phyloP scores from a whole-genome alignment of 2,797 vertebrate species.

The Typhlichthys eigenmanni region DNA sequence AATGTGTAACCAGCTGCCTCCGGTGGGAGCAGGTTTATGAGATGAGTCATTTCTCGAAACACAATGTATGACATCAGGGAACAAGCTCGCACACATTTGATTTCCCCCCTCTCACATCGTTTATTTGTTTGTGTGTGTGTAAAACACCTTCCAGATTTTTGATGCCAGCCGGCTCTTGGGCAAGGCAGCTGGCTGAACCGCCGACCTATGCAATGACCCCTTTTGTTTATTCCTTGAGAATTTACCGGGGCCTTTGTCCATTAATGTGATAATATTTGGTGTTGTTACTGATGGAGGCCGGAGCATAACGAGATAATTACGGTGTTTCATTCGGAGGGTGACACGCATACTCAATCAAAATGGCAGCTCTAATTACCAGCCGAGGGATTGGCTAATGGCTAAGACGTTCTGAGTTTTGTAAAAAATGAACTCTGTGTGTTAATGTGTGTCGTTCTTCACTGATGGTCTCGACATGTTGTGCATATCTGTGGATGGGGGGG shows the following conservation, averaged over 20 bases:
- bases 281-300: constrained; percentile 62
- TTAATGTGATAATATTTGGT: constrained; percentile 80
- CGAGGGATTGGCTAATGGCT: constrained; percentile 95
- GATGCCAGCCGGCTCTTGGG: background rate
- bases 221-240: constrained; percentile 37
- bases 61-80: too few relatives aligned
- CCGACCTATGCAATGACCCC: background rate
- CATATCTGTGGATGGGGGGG: background rate
- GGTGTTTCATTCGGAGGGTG: constrained; percentile 87
- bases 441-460: constrained; percentile 19
- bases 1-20: background rate
- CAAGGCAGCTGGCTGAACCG: constrained; percentile 36
- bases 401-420: constrained; percentile 65
- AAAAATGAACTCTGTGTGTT: constrained; percentile 13
- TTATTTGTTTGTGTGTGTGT: background rate
- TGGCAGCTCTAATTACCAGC: constrained; percentile 94
- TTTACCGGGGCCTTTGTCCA: constrained; percentile 56
- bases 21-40: background rate
- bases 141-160: too few relatives aligned
- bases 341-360: constrained; percentile 90
- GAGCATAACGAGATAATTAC: constrained; percentile 94
- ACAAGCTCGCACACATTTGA: background rate
- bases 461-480: constrained; percentile 26
- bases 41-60: background rate
- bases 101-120: too few relatives aligned